A percentile compares a stretch with the other conserved stretches of the same genome.
phyloP scores from a whole-genome alignment of 2,888 invertebrate genomes.

The Pyrrhia umbra region DNA sequence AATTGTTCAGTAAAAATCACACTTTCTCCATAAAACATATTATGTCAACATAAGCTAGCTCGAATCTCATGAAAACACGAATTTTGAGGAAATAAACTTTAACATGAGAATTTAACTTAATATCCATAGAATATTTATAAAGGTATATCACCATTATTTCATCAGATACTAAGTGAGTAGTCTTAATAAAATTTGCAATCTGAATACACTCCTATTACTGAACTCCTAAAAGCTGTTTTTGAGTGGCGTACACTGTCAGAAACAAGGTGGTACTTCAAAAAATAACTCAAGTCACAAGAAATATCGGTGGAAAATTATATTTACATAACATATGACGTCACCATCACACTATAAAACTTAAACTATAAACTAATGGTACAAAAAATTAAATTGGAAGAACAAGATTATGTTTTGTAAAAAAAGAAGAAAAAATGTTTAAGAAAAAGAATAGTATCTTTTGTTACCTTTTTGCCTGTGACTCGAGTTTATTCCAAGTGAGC shows the following conservation, averaged over 20 bases:
- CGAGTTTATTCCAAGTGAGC: conserved; percentile 49
- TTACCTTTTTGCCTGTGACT: conserved; percentile 47
- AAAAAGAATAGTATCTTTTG: background rate
- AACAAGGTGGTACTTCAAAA: conserved; percentile 43
- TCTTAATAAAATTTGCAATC: no score
- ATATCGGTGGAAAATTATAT: conserved; percentile 53
- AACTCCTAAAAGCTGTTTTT: conserved; percentile 21
- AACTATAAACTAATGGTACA: conserved; percentile 36
- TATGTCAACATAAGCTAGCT: no score
- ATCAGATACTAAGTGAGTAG: no score
- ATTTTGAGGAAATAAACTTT: background rate
- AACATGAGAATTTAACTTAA: background rate
- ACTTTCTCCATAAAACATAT: no score
- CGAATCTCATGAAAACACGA: background rate
- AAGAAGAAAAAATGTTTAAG: conserved; percentile 1
- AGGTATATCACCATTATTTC: no score
- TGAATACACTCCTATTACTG: background rate
- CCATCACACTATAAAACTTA: conserved; percentile 38
- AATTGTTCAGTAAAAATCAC: background rate
- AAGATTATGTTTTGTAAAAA: conserved; percentile 26
- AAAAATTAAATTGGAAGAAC: conserved; percentile 53
- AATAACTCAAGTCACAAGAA: conserved; percentile 61
- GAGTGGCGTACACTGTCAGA: conserved; percentile 25
- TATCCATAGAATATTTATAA: no score
- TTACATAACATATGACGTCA: conserved; percentile 49